Base-by-base conservation (phyloP, 2,888 invertebrate species). In the Heliconius ethilla region DNA sequence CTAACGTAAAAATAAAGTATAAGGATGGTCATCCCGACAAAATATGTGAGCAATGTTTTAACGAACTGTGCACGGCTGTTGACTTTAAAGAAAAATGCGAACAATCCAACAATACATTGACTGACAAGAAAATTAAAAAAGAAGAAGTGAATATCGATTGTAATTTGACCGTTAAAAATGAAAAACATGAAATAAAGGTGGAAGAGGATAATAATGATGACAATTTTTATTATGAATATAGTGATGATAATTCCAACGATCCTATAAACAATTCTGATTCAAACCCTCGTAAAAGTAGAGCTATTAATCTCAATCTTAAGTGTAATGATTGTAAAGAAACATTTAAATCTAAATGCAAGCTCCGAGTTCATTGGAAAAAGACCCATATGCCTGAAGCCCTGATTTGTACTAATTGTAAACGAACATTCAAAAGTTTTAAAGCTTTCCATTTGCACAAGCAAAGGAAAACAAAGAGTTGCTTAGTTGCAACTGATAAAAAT, bases 21-120 rank as follows among this genome's bases (percentile, higher is more conserved):
- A 86, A 84, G 10, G 93, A 93, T 80, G 89, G 89, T 1, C 84
- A 91, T n/a, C 93, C 94, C 0, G 84, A 87, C 45, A 86, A 81
- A 80, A 92, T 94, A 82, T 94, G 94, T 81, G 84, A 85, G 1
- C 82, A 83, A 13, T 94, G 94, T 81, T 86, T 91, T 22, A 55
- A 87, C 10, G 90, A 91, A 76, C 85, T 94, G 1, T 89, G 92
- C 75, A 86, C 85, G 3, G 90, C 90, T 1, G 78, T 91, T 11
- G 85, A 84, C 37, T 93, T 94, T 79, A 92, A 89, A 82, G 83
- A 85, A 27, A 91, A 90, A 80, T 94, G 93, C 82, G 77, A 81
- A 73, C 22, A 45, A 29, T 79, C 79, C 37, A 72, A 82, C 40
- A 45, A 75, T 18, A 73, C 69, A 70, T 59, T 78, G 27, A 33